A percentile compares a stretch with the other conserved stretches of the same genome.
phyloP scores from a whole-genome alignment of 2,113 vertebrate genomes.

The Gavia stellata region DNA sequence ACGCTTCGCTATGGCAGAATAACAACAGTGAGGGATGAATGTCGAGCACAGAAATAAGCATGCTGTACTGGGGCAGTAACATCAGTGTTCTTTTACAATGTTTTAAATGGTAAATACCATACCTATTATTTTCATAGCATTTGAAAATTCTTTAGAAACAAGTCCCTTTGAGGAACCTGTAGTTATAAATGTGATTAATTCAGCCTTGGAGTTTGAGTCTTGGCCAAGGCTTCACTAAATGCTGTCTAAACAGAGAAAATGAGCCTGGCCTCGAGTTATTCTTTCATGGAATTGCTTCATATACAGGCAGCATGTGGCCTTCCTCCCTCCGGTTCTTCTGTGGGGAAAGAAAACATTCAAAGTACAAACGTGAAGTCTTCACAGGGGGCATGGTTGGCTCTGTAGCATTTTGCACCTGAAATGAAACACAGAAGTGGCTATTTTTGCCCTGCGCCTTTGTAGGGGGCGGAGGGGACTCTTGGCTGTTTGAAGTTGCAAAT shows the following conservation, averaged over 20 bases:
- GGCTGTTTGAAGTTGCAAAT: not conserved
- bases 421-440: not conserved
- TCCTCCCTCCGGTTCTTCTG: not conserved
- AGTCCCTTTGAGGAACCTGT: not conserved
- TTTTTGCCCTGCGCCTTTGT: not conserved
- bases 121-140: not conserved
- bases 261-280: not conserved
- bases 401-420: not conserved
- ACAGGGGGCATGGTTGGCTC: not conserved
- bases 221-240: not conserved
- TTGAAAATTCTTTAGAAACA: not conserved
- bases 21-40: not conserved
- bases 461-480: not conserved
- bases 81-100: not conserved
- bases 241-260: not conserved
- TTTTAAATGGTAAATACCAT: not conserved
- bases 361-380: not conserved
- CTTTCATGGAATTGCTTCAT: not conserved
- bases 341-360: not conserved
- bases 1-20: not conserved
- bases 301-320: not conserved
- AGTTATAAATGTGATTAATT: not conserved
- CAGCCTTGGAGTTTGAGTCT: not conserved
- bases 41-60: not conserved
- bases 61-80: not conserved